A percentile compares a stretch with the other conserved stretches of the same genome.
Evolutionary conservation across 2,113 vertebrate species (phyloP).

Genomic region (Thomomys bottae): DNA sequence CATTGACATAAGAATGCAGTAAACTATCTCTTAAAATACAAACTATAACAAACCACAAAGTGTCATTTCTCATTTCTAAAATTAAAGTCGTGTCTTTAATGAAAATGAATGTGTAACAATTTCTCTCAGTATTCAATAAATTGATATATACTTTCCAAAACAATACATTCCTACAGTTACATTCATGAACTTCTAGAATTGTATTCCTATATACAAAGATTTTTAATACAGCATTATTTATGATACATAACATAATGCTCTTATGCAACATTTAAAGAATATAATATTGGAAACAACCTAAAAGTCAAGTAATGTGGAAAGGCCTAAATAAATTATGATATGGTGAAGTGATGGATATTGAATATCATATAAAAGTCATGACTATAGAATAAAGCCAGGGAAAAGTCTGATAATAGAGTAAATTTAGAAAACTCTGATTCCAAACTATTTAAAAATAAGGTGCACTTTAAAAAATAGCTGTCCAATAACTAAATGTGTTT

Average conservation of each 20-base stretch:
- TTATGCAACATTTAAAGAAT: slow-evolving; percentile 37
- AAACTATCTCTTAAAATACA: slow-evolving; percentile 48
- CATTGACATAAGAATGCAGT: background rate
- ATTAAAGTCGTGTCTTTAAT: slow-evolving; percentile 26
- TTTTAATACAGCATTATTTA: slow-evolving; percentile 57
- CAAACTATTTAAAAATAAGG: slow-evolving; percentile 39
- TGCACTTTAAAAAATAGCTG: background rate
- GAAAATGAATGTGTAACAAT: background rate
- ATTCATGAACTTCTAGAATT: slow-evolving; percentile 47
- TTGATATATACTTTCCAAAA: slow-evolving; percentile 49
- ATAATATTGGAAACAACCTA: slow-evolving; percentile 58
- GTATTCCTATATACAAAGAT: background rate
- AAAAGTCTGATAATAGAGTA: slow-evolving; percentile 53
- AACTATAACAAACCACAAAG: slow-evolving; percentile 46
- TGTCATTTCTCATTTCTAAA: slow-evolving; percentile 47
- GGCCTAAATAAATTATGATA: slow-evolving; percentile 54
- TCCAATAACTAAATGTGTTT: background rate
- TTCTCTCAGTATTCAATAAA: slow-evolving; percentile 48
- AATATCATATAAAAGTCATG: slow-evolving; percentile 58
- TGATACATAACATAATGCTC: slow-evolving; percentile 12
- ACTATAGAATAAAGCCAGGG: slow-evolving; percentile 41
- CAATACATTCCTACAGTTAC: slow-evolving; percentile 30
- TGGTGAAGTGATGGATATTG: slow-evolving; percentile 36
- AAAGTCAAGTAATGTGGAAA: slow-evolving; percentile 40
- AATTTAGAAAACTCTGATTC: slow-evolving; percentile 50